Percentiles rank a stretch among this genome's conserved stretches.
phyloP scores from a whole-genome alignment of 2,888 invertebrate species.

The Heliconius charithonia region DNA sequence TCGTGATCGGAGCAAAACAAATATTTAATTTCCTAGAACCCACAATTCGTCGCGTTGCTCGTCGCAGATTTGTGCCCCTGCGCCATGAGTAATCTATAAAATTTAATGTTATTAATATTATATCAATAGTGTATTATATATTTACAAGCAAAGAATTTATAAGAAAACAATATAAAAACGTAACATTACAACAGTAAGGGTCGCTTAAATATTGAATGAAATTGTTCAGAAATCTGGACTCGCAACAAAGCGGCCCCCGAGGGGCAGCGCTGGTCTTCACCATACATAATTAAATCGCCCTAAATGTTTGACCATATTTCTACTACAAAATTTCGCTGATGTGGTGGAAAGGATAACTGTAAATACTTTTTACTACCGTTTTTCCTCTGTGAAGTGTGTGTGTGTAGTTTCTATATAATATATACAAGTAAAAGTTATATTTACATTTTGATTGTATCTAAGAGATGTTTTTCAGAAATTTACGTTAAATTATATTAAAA shows the following conservation, averaged over 20 bases:
- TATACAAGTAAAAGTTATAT: not conserved
- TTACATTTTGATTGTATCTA: no score
- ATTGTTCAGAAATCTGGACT: slow-evolving; percentile 51
- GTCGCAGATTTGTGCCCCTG: not conserved
- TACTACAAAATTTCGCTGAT: slow-evolving; percentile 51
- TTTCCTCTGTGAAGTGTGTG: not conserved
- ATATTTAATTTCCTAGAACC: not conserved
- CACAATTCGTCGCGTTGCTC: not conserved
- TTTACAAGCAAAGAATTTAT: not conserved
- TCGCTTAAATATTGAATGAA: slow-evolving; percentile 55
- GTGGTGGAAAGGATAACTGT: slow-evolving; percentile 29
- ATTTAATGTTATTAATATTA: not conserved
- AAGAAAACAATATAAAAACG: slow-evolving; percentile 39
- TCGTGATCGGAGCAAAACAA: no score
- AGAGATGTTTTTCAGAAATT: no score
- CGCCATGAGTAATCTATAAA: not conserved
- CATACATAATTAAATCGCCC: slow-evolving; percentile 56
- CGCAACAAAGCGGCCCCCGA: slow-evolving; percentile 45
- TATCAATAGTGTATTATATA: not conserved
- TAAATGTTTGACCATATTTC: slow-evolving; percentile 53
- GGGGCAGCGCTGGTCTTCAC: slow-evolving; percentile 51
- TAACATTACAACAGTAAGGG: slow-evolving; percentile 41
- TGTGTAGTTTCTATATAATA: not conserved
- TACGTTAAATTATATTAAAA: no score
- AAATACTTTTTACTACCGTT: not conserved